These are phyloP conservation scores for Horisme vitalbata DNA, from an alignment of 2,888 invertebrate species.

Conservation along the genomic window DNA sequence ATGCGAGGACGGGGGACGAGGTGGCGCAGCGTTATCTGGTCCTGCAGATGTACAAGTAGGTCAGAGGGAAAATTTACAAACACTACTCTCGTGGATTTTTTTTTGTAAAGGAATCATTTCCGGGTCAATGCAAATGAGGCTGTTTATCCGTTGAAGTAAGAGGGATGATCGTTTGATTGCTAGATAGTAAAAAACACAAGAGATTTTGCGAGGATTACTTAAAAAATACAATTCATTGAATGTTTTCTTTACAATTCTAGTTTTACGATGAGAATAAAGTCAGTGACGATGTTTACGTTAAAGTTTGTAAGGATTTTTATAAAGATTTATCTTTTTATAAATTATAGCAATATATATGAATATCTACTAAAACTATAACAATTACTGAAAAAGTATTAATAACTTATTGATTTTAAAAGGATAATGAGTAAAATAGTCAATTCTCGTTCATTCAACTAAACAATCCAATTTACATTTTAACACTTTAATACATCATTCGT, in stretches of 20 bases:
- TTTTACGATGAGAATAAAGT: conserved; percentile 9
- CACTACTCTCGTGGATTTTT: conserved; percentile 73
- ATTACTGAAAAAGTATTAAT: too few species aligned
- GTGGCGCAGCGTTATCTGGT: conserved; percentile 59
- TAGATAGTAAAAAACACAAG: conserved; percentile 35
- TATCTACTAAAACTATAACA: too few species aligned
- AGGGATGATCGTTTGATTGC: conserved; percentile 42
- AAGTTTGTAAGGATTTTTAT: background rate
- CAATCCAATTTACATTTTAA: too few species aligned
- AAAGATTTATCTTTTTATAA: background rate
- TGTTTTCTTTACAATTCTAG: conserved; percentile 12
- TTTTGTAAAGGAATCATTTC: conserved; percentile 67
- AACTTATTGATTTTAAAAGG: too few species aligned
- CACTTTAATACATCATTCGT: too few species aligned
- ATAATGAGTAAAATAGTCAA: too few species aligned
- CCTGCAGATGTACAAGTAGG: conserved; percentile 75
- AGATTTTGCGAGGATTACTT: conserved; percentile 20
- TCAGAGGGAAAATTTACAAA: conserved; percentile 82
- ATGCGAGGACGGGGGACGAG: conserved; percentile 46
- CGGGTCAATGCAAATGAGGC: conserved; percentile 73
- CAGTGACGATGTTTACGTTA: conserved; percentile 2
- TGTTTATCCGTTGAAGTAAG: conserved; percentile 59
- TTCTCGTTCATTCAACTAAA: too few species aligned
- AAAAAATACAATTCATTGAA: conserved; percentile 12
- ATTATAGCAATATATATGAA: too few species aligned